Conservation (phyloP, 2,113 vertebrate genomes). For the Ictidomys tridecemlineatus region DNA sequence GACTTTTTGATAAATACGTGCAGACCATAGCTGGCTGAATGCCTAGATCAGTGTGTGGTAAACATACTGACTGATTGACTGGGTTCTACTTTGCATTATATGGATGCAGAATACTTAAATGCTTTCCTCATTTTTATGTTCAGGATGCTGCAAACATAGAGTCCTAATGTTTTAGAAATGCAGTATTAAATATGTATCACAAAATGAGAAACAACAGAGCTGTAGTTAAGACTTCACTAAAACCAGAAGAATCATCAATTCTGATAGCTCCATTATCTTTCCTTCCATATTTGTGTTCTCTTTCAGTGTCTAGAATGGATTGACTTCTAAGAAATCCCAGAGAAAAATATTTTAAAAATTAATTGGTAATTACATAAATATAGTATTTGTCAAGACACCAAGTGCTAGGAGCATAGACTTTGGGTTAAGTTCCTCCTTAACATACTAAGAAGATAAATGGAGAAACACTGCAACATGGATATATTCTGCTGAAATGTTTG, state of each 20-base stretch:
- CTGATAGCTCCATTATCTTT: neutral
- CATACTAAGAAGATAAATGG: neutral
- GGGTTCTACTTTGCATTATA: conserved; percentile 57
- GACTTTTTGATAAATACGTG: conserved; percentile 68
- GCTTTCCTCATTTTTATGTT: neutral
- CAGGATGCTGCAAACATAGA: neutral
- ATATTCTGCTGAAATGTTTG: neutral
- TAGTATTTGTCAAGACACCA: conserved; percentile 15
- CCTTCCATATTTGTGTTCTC: neutral
- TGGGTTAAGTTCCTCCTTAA: neutral
- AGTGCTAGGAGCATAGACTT: conserved; percentile 4
- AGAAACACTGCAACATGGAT: neutral
- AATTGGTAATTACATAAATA: conserved; percentile 56
- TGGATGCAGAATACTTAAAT: conserved; percentile 51
- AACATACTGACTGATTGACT: conserved; percentile 7
- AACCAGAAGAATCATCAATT: conserved; percentile 8
- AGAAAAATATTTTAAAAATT: conserved; percentile 47
- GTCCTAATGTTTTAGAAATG: neutral
- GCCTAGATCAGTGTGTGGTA: neutral
- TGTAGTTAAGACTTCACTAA: conserved; percentile 19
- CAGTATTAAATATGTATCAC: neutral
- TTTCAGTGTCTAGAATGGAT: neutral
- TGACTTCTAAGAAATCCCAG: conserved; percentile 36
- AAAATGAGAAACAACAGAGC: neutral
- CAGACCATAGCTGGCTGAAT: conserved; percentile 9